These are phyloP conservation scores for Mythimna impura DNA, from an alignment of 2,888 invertebrate genomes.

Conservation along the genomic window DNA sequence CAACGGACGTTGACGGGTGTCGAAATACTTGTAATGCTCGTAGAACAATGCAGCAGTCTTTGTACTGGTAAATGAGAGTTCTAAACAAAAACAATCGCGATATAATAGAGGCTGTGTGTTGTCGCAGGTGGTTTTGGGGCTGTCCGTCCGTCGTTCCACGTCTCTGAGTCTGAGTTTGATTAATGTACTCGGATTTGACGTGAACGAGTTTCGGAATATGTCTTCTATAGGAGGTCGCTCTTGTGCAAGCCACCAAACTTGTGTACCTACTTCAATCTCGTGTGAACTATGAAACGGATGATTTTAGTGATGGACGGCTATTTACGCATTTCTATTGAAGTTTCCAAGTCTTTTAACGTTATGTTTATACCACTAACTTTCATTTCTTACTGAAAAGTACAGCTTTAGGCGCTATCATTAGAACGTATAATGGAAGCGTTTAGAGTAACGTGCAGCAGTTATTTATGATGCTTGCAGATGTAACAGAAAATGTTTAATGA, in stretches of 20 bases:
- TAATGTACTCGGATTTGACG: conserved; percentile 78
- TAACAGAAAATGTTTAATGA: conserved; percentile 62
- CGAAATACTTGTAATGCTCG: conserved; percentile 83
- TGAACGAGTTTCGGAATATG: conserved; percentile 72
- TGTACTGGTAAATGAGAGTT: conserved; percentile 78
- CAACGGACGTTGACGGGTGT: conserved; percentile 83
- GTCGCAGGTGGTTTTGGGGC: conserved; percentile 82
- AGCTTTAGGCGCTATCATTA: conserved; percentile 33
- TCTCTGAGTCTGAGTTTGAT: conserved; percentile 76
- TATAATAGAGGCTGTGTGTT: conserved; percentile 81
- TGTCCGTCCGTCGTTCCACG: conserved; percentile 78
- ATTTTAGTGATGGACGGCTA: conserved; percentile 32
- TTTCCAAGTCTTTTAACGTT: conserved; percentile 25
- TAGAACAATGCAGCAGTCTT: conserved; percentile 81
- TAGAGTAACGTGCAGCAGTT: conserved; percentile 45
- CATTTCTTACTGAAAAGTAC: conserved; percentile 24
- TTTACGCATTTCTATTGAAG: conserved; percentile 31
- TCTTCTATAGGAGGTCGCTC: conserved; percentile 68
- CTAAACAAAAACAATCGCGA: conserved; percentile 82
- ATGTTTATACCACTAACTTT: conserved; percentile 33
- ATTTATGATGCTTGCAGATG: conserved; percentile 61
- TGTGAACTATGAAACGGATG: conserved; percentile 49
- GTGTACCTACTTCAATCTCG: conserved; percentile 37
- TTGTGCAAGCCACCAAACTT: conserved; percentile 53
- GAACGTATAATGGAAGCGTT: conserved; percentile 43